phyloP scores from a whole-genome alignment of 2,797 vertebrate genomes.

The Lepilemur ruficaudatus region DNA sequence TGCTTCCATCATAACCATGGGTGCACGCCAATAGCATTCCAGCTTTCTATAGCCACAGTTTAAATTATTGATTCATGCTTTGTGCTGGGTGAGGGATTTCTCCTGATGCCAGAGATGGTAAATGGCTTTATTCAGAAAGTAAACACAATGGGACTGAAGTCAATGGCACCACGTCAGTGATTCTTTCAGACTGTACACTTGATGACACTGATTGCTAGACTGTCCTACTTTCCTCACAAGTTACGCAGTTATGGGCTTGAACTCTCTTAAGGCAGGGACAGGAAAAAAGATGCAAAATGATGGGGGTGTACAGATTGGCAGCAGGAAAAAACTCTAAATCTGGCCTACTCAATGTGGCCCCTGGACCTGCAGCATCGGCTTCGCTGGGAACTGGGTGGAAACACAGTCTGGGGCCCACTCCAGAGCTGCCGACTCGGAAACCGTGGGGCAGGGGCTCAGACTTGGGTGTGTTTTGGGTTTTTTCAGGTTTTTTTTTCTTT shows the following conservation, averaged over 20 bases:
- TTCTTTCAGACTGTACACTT: not conserved
- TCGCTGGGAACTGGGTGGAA: accelerated
- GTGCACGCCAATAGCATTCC: not conserved
- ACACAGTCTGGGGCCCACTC: not conserved
- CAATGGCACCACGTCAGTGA: not conserved
- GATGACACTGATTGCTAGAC: not conserved
- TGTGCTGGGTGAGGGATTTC: not conserved
- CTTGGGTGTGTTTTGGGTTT: too few relatives aligned
- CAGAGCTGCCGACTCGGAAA: not conserved
- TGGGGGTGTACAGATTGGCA: accelerated
- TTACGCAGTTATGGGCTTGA: not conserved
- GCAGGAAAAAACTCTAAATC: too few relatives aligned
- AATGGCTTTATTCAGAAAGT: not conserved
- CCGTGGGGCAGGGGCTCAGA: too few relatives aligned
- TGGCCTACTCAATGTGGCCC: accelerated
- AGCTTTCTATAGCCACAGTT: not conserved
- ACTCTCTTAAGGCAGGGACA: not conserved
- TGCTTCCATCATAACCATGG: not conserved
- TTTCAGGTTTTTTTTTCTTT: not conserved
- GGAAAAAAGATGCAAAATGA: not conserved
- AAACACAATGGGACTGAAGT: not conserved
- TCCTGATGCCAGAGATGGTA: not conserved
- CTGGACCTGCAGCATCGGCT: not conserved
- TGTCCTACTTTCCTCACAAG: not conserved
- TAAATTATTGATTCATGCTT: not conserved